These are phyloP conservation scores for Lindbergichthys nudifrons DNA, from an alignment of 2,797 vertebrate species.

Conservation along the genomic window DNA sequence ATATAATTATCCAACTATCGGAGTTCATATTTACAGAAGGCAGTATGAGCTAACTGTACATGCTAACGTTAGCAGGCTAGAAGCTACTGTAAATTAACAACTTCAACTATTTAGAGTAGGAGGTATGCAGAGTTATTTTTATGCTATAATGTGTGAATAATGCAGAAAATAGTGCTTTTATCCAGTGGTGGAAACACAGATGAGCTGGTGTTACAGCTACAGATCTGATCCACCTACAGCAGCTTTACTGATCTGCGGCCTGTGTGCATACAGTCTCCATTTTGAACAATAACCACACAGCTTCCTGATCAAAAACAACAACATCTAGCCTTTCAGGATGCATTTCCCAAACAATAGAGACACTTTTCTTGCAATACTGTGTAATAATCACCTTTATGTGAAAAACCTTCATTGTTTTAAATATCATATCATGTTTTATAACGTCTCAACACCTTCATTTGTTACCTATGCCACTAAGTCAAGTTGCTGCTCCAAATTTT, in stretches of 20 bases:
- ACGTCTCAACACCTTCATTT: too few relatives aligned
- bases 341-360: background rate
- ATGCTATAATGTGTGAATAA: too few relatives aligned
- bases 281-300: conserved; percentile 90
- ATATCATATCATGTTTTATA: too few relatives aligned
- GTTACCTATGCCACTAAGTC: too few relatives aligned
- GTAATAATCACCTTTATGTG: too few relatives aligned
- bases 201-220: background rate
- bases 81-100: conserved; percentile 35
- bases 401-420: too few relatives aligned
- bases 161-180: background rate
- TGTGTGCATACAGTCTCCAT: conserved; percentile 87
- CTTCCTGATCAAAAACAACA: conserved; percentile 53
- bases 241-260: conserved; percentile 72
- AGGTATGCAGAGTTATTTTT: rapidly evolving
- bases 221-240: conserved; percentile 49
- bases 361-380: too few relatives aligned
- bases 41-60: conserved; percentile 38
- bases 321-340: background rate
- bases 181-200: background rate
- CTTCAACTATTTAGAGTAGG: background rate
- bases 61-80: conserved; percentile 73
- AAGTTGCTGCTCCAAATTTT: too few relatives aligned
- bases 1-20: background rate
- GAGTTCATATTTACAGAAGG: conserved; percentile 16